Conservation (phyloP, 2,888 invertebrate species). For the Argynnis bischoffii region DNA sequence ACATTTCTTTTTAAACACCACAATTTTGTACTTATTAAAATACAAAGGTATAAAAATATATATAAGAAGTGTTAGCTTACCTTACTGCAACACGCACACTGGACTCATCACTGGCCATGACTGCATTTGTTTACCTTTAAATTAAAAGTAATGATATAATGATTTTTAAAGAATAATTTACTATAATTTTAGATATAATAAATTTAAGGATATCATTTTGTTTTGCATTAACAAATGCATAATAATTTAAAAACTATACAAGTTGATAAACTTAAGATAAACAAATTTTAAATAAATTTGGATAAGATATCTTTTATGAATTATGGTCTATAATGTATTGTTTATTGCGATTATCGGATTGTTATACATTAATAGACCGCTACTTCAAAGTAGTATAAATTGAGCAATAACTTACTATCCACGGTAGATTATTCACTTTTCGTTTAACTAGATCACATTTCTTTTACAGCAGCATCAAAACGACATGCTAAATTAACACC, state of each 20-base stretch:
- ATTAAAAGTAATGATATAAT: background rate
- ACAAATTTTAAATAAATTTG: conserved; percentile 15
- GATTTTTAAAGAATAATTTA: background rate
- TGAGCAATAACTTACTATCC: conserved; percentile 49
- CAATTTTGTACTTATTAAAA: background rate
- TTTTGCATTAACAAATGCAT: too few species aligned
- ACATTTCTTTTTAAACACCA: too few species aligned
- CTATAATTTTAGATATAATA: too few species aligned
- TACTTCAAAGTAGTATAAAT: conserved; percentile 22
- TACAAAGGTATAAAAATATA: background rate
- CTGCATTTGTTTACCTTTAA: conserved; percentile 59
- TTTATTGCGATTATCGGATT: conserved; percentile 22
- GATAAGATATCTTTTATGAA: conserved; percentile 23
- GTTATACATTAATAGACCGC: conserved; percentile 15
- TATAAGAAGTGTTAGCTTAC: conserved; percentile 55
- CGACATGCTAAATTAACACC: conserved; percentile 58
- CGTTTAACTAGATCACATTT: conserved; percentile 66
- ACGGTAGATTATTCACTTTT: conserved; percentile 53
- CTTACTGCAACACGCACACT: conserved; percentile 87
- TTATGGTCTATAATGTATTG: conserved; percentile 21
- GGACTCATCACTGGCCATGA: conserved; percentile 85
- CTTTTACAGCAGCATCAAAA: conserved; percentile 56
- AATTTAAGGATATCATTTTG: too few species aligned
- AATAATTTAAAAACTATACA: background rate
- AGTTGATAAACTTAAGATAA: conserved; percentile 7